Percentiles rank a stretch among this genome's conserved stretches.
phyloP scores from a whole-genome alignment of 2,113 vertebrate species.

The Caranx ignobilis region DNA sequence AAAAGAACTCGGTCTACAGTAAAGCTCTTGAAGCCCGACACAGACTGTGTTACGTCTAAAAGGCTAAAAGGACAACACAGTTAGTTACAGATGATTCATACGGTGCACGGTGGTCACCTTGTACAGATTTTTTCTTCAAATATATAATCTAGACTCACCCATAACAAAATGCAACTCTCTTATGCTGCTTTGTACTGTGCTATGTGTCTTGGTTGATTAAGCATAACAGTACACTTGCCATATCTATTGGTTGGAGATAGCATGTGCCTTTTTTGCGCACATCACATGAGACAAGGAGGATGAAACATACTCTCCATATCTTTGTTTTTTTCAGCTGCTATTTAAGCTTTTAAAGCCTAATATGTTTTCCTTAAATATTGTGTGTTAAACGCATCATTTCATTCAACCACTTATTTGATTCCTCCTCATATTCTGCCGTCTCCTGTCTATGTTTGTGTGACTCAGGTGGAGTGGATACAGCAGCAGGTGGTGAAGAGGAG shows the following conservation, averaged over 20 bases:
- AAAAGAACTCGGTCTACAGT: background rate
- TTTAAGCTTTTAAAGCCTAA: background rate
- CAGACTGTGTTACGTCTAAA: background rate
- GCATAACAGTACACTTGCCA: no score
- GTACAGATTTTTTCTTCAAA: background rate
- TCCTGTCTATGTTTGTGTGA: slow-evolving; percentile 49
- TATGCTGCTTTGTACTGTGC: background rate
- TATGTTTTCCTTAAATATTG: background rate
- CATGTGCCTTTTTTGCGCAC: background rate
- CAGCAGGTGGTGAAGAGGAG: slow-evolving; percentile 97
- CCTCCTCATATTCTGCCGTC: background rate
- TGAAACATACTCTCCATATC: background rate
- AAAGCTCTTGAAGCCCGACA: background rate
- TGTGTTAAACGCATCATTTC: background rate
- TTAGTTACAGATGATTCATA: no score
- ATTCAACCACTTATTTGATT: background rate
- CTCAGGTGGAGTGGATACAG: slow-evolving; percentile 98
- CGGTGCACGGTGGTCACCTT: background rate
- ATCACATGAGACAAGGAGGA: slow-evolving; percentile 17
- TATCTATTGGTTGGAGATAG: slow-evolving; percentile 6
- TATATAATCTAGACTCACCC: background rate
- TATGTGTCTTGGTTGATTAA: background rate
- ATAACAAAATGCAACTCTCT: background rate
- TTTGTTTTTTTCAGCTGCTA: background rate
- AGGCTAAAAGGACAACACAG: background rate